A percentile compares a stretch with the other conserved stretches of the same genome.
Conservation (phyloP, 2,797 vertebrate genomes). For the Buceros bicornis region DNA sequence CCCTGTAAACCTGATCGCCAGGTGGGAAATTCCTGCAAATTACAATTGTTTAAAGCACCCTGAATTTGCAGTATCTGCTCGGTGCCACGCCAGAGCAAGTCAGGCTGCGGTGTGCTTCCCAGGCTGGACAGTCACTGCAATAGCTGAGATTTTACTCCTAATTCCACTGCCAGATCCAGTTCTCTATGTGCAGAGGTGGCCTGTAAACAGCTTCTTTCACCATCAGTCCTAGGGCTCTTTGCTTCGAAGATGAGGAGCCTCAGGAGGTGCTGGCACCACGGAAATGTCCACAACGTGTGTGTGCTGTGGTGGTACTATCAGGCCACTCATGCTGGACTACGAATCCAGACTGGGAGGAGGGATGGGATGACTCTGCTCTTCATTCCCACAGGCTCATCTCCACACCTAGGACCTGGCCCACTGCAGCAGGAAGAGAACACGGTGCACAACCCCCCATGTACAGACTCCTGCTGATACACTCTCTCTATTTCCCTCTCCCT, state of each 20-base stretch:
- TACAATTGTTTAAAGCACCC: neutral
- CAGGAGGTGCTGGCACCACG: neutral
- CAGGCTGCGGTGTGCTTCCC: neutral
- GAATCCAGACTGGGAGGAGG: neutral
- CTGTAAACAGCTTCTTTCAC: neutral
- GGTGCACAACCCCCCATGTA: neutral
- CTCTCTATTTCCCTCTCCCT: neutral
- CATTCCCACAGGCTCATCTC: neutral
- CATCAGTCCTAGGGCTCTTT: neutral
- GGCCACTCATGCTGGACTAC: neutral
- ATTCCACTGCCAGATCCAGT: neutral
- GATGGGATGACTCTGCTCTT: neutral
- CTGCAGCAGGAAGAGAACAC: neutral
- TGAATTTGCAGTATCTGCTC: neutral
- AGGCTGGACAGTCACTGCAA: neutral
- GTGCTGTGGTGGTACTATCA: neutral
- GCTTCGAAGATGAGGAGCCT: neutral
- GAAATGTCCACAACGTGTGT: neutral
- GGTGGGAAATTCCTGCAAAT: neutral
- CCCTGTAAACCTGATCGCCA: neutral
- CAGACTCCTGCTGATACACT: neutral
- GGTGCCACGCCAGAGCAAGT: neutral
- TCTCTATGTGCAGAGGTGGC: neutral
- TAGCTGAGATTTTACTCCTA: neutral
- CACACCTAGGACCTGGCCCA: neutral